Conservation (phyloP, 23 tunicate genomes). For the Botrylloides violaceus region DNA sequence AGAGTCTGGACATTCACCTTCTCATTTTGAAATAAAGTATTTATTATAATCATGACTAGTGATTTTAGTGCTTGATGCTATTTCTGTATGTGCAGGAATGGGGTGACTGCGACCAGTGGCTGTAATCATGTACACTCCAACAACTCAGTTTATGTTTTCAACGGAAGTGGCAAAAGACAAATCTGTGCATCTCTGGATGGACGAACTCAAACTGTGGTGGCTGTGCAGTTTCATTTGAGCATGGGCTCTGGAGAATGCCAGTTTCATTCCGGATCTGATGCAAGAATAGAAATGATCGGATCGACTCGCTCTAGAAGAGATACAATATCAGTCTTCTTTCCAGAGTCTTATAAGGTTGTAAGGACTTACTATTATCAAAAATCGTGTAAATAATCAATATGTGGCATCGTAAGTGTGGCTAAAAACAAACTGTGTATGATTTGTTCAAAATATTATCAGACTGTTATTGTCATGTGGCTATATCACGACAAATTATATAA, state of each 20-base stretch:
- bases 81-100: conserved; percentile 28
- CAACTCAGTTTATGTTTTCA: neutral
- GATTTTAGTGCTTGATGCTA: too few relatives aligned
- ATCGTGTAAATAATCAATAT: too few relatives aligned
- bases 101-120: conserved; percentile 22
- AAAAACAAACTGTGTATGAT: too few relatives aligned
- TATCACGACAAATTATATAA: too few relatives aligned
- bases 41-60: neutral
- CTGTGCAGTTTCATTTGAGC: neutral
- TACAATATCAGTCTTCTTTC: neutral
- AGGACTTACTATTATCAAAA: too few relatives aligned
- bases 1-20: neutral
- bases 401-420: too few relatives aligned
- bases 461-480: too few relatives aligned
- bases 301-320: neutral
- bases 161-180: neutral
- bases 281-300: neutral
- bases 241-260: neutral
- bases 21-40: neutral
- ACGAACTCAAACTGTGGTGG: neutral
- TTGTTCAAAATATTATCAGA: too few relatives aligned
- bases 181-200: neutral
- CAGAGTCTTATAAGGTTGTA: neutral
- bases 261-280: neutral
- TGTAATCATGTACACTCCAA: conserved; percentile 33